phyloP scores from a whole-genome alignment of 2,888 invertebrate species.

The Acleris emargana region DNA sequence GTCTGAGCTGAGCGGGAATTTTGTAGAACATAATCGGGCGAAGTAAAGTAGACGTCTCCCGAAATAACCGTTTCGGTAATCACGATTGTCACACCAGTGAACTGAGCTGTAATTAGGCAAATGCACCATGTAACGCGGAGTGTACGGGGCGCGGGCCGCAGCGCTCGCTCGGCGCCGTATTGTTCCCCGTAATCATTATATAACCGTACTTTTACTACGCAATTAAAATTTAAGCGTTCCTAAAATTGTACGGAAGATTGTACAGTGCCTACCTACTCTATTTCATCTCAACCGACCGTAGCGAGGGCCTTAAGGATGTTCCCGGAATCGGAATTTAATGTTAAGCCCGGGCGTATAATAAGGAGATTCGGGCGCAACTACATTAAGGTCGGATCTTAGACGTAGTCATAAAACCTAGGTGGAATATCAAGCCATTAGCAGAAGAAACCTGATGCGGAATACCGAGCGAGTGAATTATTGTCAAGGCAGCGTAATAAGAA shows the following conservation, averaged over 20 bases:
- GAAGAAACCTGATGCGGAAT: slow-evolving; percentile 48
- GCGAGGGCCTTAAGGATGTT: slow-evolving; percentile 58
- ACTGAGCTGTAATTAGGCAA: slow-evolving; percentile 77
- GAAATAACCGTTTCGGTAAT: slow-evolving; percentile 72
- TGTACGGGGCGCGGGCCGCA: slow-evolving; percentile 49
- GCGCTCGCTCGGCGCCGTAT: slow-evolving; percentile 58
- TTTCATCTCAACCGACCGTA: slow-evolving; percentile 69
- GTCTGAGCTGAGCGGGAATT: slow-evolving; percentile 49
- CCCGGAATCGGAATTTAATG: slow-evolving; percentile 58
- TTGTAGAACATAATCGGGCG: slow-evolving; percentile 53
- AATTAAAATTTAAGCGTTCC: slow-evolving; percentile 81
- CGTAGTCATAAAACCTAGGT: slow-evolving; percentile 44
- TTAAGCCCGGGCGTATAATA: slow-evolving; percentile 42
- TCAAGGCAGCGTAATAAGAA: slow-evolving; percentile 49
- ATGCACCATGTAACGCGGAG: slow-evolving; percentile 76
- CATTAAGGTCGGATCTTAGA: slow-evolving; percentile 41
- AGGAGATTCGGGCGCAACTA: slow-evolving; percentile 46
- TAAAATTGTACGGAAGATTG: slow-evolving; percentile 73
- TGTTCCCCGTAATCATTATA: slow-evolving; percentile 79
- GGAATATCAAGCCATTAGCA: slow-evolving; percentile 52
- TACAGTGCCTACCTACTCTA: slow-evolving; percentile 58
- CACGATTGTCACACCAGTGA: slow-evolving; percentile 75
- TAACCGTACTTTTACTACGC: slow-evolving; percentile 80
- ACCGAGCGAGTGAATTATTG: slow-evolving; percentile 50
- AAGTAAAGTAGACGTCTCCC: slow-evolving; percentile 58